Conservation (phyloP, 2,113 vertebrate species). For the Euleptes europaea region DNA sequence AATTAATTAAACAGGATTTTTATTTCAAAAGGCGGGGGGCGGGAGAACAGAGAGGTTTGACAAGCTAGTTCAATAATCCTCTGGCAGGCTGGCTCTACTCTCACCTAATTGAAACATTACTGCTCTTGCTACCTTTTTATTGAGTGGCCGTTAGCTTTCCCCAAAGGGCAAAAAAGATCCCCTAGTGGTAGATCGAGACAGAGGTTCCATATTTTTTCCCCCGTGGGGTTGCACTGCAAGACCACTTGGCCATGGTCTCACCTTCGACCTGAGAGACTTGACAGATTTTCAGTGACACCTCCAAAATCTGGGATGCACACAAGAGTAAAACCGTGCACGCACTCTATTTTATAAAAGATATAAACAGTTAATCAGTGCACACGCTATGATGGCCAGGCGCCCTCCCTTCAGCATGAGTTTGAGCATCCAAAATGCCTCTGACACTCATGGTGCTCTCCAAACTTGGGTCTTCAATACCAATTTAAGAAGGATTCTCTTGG, state of each 20-base stretch:
- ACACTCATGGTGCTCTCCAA: neutral
- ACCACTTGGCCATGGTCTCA: constrained; percentile 54
- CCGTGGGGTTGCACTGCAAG: constrained; percentile 35
- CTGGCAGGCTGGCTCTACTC: constrained; percentile 43
- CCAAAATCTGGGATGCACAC: constrained; percentile 1
- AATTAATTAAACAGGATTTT: constrained; percentile 61
- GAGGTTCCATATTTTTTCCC: constrained; percentile 55
- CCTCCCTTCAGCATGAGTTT: neutral
- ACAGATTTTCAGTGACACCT: constrained; percentile 36
- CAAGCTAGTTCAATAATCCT: constrained; percentile 38
- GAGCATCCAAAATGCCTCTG: neutral
- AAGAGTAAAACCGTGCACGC: neutral
- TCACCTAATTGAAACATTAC: constrained; percentile 65
- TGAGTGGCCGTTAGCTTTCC: constrained; percentile 64
- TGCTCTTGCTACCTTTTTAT: constrained; percentile 56
- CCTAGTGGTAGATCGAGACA: constrained; percentile 54
- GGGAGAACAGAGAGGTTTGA: constrained; percentile 21
- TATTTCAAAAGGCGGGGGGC: neutral
- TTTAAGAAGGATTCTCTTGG: neutral
- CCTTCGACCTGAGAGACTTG: constrained; percentile 37
- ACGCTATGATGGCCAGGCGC: neutral
- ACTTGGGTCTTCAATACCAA: constrained; percentile 17
- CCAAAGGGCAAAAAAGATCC: constrained; percentile 28
- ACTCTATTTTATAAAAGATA: neutral
- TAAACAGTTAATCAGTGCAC: neutral